Base-by-base conservation (phyloP, 2,888 invertebrate species). In the Philhelius pedissequus region DNA sequence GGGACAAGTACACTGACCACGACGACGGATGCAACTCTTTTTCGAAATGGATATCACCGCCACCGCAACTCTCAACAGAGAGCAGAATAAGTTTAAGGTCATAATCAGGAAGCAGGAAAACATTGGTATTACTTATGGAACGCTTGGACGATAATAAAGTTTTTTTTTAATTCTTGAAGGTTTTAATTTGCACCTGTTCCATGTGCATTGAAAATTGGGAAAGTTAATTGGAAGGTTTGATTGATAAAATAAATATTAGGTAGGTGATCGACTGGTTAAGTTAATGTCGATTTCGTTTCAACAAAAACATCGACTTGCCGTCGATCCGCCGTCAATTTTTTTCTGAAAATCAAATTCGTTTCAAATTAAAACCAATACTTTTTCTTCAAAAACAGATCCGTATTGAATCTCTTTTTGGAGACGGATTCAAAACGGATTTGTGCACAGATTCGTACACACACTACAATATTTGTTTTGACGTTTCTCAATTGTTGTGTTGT, bases 21-120 rank as follows among this genome's bases (percentile, higher is more conserved):
- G 13, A 4, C 52, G 22, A 2, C 0, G 5, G 20, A 11, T 20
- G n/a, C 48, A 22, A 22, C 48, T 48, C 48, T 48, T 48, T 25
- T 48, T 9, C 48, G 13, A 62, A 52, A 27, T 40, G 20, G 27
- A 15, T 27, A 52, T 30, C 38, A 4, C n/a, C 35, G 6, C 8
- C 13, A 13, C 6, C 25, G 25, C 13, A 4, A 25, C 22, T 48
- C 7, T 4, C 5, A 52, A 22, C 58, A 52, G 60, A 58, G 3
- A 52, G 50, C 45, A 27, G 62, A 77, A 77, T 71, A 77, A 73
- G 82, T 78, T 83, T 78, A 83, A 83, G 82, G 82, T 83, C 82
- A 83, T 69, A 73, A 27, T 50, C n/a, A 68, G 71, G 66, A 82
- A 82, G 66, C 71, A 38, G 38, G 48, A 83, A 73, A 68, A 69